Base-by-base conservation (phyloP, 2,888 invertebrate genomes). In the Drosophila meridionalis region DNA sequence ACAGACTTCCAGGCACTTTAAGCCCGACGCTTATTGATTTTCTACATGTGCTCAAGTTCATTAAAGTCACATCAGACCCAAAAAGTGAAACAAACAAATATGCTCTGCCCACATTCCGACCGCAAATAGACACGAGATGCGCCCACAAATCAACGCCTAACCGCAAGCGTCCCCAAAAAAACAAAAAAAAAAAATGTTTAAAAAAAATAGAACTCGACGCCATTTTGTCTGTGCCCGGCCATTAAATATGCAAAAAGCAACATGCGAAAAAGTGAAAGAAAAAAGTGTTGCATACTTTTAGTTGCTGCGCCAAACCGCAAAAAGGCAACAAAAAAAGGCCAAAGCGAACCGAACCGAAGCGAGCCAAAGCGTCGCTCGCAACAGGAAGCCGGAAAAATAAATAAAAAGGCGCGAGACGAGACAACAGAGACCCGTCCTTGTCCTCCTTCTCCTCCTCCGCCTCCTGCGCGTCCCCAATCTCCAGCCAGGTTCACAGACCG, bases 211-310 rank as follows among this genome's bases (percentile, higher is more conserved):
- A 45, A 11, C 28, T 58, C 71, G 75, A 69, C 86, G 86, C 86
- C 86, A 86, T 86, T 86, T 86, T 86, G 85, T 83, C 89, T 88
- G 84, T 83, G 82, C 75, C 67, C 72, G 73, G 74, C 78, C 87
- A 86, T 86, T 86, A 88, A 86, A 88, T 85, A 86, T 86, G 88
- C 89, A 82, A 87, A 86, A 83, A 85, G 85, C 87, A 87, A 87
- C 84, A 83, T 81, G 85, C 83, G 76, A 86, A 85, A 85, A 66
- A 61, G 53, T 47, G 60, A 47, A 52, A 30, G 45, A 66, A 66
- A 80, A 87, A 85, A 85, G 85, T 87, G 80, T 87, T 87, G 87
- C 87, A 87, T 87, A 89, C 87, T 89, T 89, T 87, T 76, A 85
- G 89, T 83, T 75, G 82, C 87, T 84, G 84, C 83, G 85, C 82